Percentiles rank a stretch among this genome's conserved stretches.
Evolutionary conservation across 2,888 invertebrate species (phyloP).

Genomic region (Sialis lutaria): DNA sequence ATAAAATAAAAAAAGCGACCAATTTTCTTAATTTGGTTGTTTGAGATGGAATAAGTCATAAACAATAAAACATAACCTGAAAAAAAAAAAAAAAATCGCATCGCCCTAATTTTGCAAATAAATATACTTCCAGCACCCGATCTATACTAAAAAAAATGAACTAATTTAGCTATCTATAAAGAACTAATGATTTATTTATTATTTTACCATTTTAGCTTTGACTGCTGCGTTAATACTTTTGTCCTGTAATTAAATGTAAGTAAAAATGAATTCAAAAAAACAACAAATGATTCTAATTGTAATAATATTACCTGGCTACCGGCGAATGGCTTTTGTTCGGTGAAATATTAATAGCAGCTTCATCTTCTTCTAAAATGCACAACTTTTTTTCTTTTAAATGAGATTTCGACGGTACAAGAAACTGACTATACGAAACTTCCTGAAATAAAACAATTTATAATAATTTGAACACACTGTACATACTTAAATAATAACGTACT

Average conservation of each 20-base stretch:
- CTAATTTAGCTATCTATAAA: neutral
- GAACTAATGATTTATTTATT: slow-evolving; percentile 17
- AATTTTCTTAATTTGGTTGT: too few species aligned
- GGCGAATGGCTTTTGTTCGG: neutral
- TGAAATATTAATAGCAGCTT: neutral
- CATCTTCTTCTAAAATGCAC: slow-evolving; percentile 19
- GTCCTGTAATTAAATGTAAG: slow-evolving; percentile 51
- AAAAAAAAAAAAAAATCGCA: too few species aligned
- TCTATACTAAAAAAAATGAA: too few species aligned
- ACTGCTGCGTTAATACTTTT: slow-evolving; percentile 72
- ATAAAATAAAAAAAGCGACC: too few species aligned
- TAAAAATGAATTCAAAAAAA: slow-evolving; percentile 17
- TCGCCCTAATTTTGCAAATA: too few species aligned
- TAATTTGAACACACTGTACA: neutral
- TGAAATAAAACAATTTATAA: slow-evolving; percentile 10
- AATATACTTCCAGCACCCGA: too few species aligned
- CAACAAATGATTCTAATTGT: neutral
- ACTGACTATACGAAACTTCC: slow-evolving; percentile 79
- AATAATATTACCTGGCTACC: neutral
- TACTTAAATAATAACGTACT: slow-evolving; percentile 19
- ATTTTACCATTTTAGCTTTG: slow-evolving; percentile 66
- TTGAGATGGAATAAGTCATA: too few species aligned
- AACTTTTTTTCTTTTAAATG: slow-evolving; percentile 28
- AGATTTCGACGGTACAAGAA: slow-evolving; percentile 58
- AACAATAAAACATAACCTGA: too few species aligned